A percentile compares a stretch with the other conserved stretches of the same genome.
Conservation (phyloP, 2,113 vertebrate species). For the Philantomba maxwellii region DNA sequence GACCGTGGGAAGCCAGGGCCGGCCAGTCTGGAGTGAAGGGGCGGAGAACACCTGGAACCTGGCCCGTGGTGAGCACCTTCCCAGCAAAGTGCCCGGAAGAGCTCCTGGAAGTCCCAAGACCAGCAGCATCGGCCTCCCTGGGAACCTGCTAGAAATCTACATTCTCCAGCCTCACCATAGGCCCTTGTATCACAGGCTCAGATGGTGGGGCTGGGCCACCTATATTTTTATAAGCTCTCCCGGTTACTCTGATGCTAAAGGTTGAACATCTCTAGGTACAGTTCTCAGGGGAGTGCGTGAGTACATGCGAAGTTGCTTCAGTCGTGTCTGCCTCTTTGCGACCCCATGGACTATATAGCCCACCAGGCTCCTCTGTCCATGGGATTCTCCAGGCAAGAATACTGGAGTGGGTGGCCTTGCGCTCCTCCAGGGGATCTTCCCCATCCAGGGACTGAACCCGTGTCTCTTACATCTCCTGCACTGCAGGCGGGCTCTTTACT, state of each 20-base stretch:
- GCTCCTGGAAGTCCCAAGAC: too few species aligned
- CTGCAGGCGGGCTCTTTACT: not conserved
- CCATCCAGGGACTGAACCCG: fast-evolving
- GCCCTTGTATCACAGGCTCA: not conserved
- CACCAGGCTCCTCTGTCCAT: not conserved
- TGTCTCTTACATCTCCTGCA: not conserved
- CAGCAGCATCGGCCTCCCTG: not conserved
- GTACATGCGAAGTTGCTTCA: not conserved
- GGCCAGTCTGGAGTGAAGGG: not conserved
- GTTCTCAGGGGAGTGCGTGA: not conserved
- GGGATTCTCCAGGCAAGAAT: not conserved
- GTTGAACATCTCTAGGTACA: not conserved
- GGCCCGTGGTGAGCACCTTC: not conserved
- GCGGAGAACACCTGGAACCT: not conserved
- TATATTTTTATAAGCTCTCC: not conserved
- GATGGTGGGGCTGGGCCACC: not conserved
- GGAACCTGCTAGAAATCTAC: not conserved
- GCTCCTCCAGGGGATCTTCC: not conserved
- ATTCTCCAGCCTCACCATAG: not conserved
- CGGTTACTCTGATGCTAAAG: not conserved
- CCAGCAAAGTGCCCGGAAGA: not conserved
- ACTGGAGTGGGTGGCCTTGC: not conserved
- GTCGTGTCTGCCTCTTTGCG: fast-evolving
- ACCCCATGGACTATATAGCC: not conserved
- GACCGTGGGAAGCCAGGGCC: not conserved